phyloP scores from a whole-genome alignment of 2,113 vertebrate species.

The Barnardius zonarius region DNA sequence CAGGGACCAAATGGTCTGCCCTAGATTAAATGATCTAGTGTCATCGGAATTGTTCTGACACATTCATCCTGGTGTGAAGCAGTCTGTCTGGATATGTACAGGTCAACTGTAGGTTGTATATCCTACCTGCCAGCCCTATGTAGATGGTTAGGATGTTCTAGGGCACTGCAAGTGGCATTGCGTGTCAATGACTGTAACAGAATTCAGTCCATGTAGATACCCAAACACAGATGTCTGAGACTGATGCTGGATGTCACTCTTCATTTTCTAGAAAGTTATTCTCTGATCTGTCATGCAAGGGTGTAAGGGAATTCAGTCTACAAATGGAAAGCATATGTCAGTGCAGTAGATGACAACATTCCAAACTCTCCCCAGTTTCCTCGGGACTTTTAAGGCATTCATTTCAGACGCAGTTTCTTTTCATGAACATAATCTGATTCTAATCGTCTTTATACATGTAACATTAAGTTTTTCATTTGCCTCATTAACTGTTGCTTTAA shows the following conservation, averaged over 20 bases:
- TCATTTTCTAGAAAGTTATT: background rate
- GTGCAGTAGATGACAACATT: background rate
- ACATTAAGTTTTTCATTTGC: conserved; percentile 47
- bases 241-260: background rate
- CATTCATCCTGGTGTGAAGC: background rate
- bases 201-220: background rate
- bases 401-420: conserved; percentile 18
- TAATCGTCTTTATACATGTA: conserved; percentile 13
- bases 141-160: background rate
- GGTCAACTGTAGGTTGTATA: background rate
- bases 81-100: background rate
- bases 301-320: background rate
- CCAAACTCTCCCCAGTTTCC: background rate
- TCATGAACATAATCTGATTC: background rate
- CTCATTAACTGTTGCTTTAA: conserved; percentile 28
- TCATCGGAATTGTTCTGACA: background rate
- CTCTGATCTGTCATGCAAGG: background rate
- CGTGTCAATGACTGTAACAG: fast-evolving
- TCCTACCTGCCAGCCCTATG: background rate
- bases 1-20: background rate
- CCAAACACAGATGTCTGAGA: background rate
- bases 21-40: background rate
- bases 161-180: background rate
- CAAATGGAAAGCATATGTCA: background rate
- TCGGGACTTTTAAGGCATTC: background rate